Evolutionary conservation across 1,140 invertebrate genomes (phyloP), one percentile per base, ranked within the genome.

Genomic region (Nasonia giraulti): DNA sequence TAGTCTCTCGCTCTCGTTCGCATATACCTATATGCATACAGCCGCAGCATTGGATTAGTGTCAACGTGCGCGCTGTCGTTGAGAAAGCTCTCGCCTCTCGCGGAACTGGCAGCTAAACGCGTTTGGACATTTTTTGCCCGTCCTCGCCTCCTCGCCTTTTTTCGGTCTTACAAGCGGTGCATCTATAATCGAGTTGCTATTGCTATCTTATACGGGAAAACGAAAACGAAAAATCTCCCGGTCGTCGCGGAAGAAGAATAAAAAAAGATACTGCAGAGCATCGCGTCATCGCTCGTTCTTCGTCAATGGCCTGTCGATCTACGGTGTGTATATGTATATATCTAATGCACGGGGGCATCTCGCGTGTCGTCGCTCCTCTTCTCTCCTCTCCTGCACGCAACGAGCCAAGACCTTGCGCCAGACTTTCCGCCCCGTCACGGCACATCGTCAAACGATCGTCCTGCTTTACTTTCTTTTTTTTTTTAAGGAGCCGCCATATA

Each of bases 31-130:
- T 37, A 37, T 37, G 5, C 5, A 37, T 37, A 37, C 5, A 33
- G 40, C 17, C 12, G 73, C 73, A 75, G 73, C 37, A 78, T 78
- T 78, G 76, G 76, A 78, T 78, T 78, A 78, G 76, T 66, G 76
- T 78, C 76, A 78, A n/a, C 20, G 50, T 5, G 31, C 76, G 8
- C 27, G 14, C 6, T 17, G 11, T 10, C 37, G 74, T 20, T 47
- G n/a, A 76, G 44, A 76, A 62, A 78, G 11, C 76, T 78, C 23
- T n/a, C n/a, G n/a, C n/a, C n/a, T n/a, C n/a, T 62, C 27, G 37
- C 17, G 47, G 27, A 78, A 66, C 76, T 37, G 50, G n/a, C 76
- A 27, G 50, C 55, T 62, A 62, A 62, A 62, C 55, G 55, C 20
- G 20, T 62, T 62, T 20, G 3, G 2, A 62, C 55, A 7, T n/a